phyloP scores from a whole-genome alignment of 2,888 invertebrate genomes.

The Agriotes lineatus region DNA sequence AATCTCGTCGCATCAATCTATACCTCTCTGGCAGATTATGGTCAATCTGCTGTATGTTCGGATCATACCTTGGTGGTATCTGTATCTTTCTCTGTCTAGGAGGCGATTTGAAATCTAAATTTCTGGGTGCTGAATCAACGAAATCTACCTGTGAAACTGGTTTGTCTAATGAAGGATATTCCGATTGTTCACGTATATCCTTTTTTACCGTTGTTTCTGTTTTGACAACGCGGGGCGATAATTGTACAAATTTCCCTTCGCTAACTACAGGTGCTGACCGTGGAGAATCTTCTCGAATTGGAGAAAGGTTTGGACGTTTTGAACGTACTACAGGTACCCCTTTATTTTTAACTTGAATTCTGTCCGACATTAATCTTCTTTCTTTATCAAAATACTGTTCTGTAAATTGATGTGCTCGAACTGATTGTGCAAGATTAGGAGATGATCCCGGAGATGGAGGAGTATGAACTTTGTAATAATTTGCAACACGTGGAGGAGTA shows the following conservation, averaged over 20 bases:
- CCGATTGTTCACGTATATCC: no score
- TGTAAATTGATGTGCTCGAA: constrained; percentile 27
- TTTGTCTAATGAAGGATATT: not conserved
- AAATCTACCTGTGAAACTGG: not conserved
- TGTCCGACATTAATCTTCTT: constrained; percentile 10
- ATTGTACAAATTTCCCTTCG: not conserved
- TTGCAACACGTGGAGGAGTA: constrained; percentile 18
- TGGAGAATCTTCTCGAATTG: not conserved
- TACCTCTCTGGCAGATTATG: not conserved
- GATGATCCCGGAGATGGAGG: constrained; percentile 14
- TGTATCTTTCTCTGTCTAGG: not conserved
- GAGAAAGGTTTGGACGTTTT: not conserved
- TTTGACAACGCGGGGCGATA: not conserved
- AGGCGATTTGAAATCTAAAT: not conserved
- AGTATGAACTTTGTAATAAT: constrained; percentile 2
- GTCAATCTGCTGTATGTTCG: not conserved
- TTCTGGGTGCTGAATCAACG: not conserved
- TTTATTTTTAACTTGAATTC: constrained; percentile 30
- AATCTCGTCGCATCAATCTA: not conserved
- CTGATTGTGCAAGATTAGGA: not conserved
- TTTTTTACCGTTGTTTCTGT: not conserved
- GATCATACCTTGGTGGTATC: not conserved
- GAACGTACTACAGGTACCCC: not conserved
- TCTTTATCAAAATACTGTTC: constrained; percentile 23
- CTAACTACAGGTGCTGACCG: not conserved